Evolutionary conservation across 37 sponge, comb jelly and placozoan species (phyloP).

Genomic region (Oopsacas minuta): DNA sequence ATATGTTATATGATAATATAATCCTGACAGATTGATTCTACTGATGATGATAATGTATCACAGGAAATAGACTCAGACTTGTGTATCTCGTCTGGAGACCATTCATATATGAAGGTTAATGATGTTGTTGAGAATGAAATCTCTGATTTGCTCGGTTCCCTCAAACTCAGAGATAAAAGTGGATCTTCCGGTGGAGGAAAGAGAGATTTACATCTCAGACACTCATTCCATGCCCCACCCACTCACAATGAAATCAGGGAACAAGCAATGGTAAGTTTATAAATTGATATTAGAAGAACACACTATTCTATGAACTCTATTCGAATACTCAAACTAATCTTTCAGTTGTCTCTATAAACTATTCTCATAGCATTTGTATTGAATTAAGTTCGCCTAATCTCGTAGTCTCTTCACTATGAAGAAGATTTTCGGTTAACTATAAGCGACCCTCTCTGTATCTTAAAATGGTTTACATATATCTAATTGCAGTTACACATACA

Average conservation of each 20-base stretch:
- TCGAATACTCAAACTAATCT: no score
- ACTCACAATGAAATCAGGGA: slow-evolving; percentile 9
- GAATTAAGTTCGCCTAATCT: no score
- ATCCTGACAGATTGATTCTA: neutral
- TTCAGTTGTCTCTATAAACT: no score
- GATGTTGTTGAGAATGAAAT: neutral
- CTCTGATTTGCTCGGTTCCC: neutral
- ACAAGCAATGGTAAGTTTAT: no score
- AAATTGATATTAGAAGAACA: no score
- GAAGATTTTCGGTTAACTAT: no score
- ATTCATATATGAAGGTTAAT: neutral
- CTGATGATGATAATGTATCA: neutral
- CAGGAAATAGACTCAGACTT: neutral
- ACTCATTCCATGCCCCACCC: neutral
- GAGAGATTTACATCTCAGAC: neutral
- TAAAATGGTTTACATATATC: no score
- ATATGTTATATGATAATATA: neutral
- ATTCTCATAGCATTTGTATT: no score
- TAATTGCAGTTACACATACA: no score
- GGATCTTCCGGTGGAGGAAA: neutral
- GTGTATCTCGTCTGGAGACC: neutral
- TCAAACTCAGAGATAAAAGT: neutral
- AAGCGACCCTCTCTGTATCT: no score
- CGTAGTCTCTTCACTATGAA: no score
- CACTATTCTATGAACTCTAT: no score